Conservation (phyloP, 2,888 invertebrate species). For the Herminia tarsipennalis region DNA sequence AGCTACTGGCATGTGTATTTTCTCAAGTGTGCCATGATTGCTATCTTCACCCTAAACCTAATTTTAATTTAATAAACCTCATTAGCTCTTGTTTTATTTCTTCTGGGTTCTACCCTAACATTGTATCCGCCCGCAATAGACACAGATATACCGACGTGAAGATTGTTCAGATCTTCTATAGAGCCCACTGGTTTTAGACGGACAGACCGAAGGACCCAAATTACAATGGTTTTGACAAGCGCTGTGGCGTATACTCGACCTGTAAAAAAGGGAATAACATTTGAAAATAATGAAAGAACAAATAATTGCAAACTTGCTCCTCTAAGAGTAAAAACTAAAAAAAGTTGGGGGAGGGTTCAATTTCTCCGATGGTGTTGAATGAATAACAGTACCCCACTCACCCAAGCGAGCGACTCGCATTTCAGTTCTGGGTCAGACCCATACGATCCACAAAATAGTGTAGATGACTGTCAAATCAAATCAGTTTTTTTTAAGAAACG, state of each 20-base stretch:
- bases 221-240: slow-evolving; percentile 65
- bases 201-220: slow-evolving; percentile 53
- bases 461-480: too few species aligned
- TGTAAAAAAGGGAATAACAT: slow-evolving; percentile 27
- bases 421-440: too few species aligned
- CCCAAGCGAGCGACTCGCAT: too few species aligned
- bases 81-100: slow-evolving; percentile 1
- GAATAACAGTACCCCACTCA: too few species aligned
- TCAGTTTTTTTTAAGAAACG: too few species aligned
- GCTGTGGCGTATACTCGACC: slow-evolving; percentile 70
- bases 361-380: too few species aligned
- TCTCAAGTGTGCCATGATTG: too few species aligned
- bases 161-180: slow-evolving; percentile 54
- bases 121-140: slow-evolving; percentile 64
- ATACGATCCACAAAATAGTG: too few species aligned
- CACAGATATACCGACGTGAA: slow-evolving; percentile 69
- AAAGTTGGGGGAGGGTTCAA: too few species aligned
- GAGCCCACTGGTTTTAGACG: slow-evolving; percentile 54
- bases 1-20: too few species aligned
- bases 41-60: too few species aligned
- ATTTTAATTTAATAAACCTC: neutral
- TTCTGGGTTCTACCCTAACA: slow-evolving; percentile 49
- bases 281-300: neutral
- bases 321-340: too few species aligned
- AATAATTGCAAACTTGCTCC: neutral